Percentiles rank a stretch among this genome's conserved stretches.
phyloP scores from a whole-genome alignment of 2,888 invertebrate genomes.

The Andrena camellia region DNA sequence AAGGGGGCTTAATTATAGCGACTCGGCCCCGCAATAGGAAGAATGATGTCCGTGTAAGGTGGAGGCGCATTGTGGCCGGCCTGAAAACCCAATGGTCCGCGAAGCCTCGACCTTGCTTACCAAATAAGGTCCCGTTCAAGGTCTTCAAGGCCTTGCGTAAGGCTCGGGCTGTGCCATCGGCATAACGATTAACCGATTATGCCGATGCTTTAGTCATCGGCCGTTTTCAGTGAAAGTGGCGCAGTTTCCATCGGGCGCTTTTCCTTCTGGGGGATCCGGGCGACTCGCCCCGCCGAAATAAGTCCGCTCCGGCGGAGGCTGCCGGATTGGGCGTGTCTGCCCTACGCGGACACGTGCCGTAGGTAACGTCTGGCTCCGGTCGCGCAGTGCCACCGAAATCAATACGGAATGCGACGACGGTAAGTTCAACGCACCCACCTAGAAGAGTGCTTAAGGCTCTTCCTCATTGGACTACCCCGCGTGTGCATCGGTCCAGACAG shows the following conservation, averaged over 20 bases:
- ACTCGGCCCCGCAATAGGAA: constrained; percentile 22
- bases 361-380: constrained; percentile 74
- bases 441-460: constrained; percentile 67
- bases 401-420: constrained; percentile 80
- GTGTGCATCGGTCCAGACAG: constrained; percentile 60
- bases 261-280: not conserved
- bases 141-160: constrained; percentile 80
- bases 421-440: constrained; percentile 79
- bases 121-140: constrained; percentile 82
- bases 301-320: constrained; percentile 7
- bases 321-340: constrained; percentile 71
- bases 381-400: constrained; percentile 78
- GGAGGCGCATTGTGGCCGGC: constrained; percentile 71
- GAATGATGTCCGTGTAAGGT: constrained; percentile 72
- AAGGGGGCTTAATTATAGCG: constrained; percentile 19
- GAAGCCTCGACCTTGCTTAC: constrained; percentile 81
- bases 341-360: constrained; percentile 72
- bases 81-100: constrained; percentile 82
- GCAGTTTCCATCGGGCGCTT: constrained; percentile 9
- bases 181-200: constrained; percentile 78
- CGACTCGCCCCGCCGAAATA: not conserved
- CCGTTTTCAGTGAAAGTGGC: constrained; percentile 55
- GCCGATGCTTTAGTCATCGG: constrained; percentile 60
- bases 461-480: constrained; percentile 57
- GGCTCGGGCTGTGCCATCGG: constrained; percentile 76